phyloP scores from a whole-genome alignment of 2,888 invertebrate genomes.

The Tromatobia lineatoria region DNA sequence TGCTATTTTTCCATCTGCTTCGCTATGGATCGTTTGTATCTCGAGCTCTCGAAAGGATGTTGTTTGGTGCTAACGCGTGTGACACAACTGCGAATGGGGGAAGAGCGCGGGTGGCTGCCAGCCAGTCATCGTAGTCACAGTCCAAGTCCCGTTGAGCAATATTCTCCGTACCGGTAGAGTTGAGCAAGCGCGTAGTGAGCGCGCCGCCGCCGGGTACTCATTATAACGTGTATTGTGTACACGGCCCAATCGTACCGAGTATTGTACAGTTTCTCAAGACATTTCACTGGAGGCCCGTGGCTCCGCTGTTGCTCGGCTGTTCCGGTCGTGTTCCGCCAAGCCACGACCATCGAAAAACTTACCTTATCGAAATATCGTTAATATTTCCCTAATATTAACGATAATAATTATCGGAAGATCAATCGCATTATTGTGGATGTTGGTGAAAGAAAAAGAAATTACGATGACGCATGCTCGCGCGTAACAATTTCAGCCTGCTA shows the following conservation, averaged over 20 bases:
- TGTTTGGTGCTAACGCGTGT: constrained; percentile 49
- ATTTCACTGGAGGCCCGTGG: constrained; percentile 22
- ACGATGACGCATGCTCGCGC: not conserved
- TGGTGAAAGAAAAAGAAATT: not conserved
- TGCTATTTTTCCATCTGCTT: not conserved
- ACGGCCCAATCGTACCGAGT: constrained; percentile 38
- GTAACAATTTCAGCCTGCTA: not conserved
- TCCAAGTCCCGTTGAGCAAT: constrained; percentile 61
- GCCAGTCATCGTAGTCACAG: constrained; percentile 3
- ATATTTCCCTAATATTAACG: not conserved
- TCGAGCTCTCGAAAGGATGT: constrained; percentile 13
- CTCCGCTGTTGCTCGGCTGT: constrained; percentile 21
- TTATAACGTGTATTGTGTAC: constrained; percentile 67
- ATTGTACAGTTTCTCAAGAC: constrained; percentile 47
- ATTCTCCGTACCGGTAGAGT: constrained; percentile 17
- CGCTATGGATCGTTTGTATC: constrained; percentile 22
- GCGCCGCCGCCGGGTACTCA: constrained; percentile 52
- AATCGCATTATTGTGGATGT: not conserved
- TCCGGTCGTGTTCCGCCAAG: not conserved
- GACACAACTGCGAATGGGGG: constrained; percentile 62
- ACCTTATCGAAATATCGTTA: constrained; percentile 5
- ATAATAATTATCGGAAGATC: not conserved
- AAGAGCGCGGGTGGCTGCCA: constrained; percentile 10
- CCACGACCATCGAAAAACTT: constrained; percentile 8
- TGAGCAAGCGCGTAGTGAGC: constrained; percentile 54